phyloP scores from a whole-genome alignment of 1,140 invertebrate genomes.

The Armadillidium nasatum region DNA sequence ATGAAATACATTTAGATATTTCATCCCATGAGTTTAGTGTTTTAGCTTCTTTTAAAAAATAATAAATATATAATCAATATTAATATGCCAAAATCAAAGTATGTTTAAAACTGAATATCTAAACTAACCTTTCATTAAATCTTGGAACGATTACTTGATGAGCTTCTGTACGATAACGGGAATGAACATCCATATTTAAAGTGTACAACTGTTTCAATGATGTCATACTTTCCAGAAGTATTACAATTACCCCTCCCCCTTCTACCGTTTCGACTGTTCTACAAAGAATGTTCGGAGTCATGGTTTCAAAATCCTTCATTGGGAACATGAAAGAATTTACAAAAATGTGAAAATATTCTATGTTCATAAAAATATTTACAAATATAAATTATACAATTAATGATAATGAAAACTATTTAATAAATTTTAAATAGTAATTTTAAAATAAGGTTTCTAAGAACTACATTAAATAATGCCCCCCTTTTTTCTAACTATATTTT shows the following conservation, averaged over 20 bases:
- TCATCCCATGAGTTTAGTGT: no score
- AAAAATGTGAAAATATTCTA: no score
- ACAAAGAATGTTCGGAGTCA: conserved; percentile 97
- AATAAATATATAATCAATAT: neutral
- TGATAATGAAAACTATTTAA: no score
- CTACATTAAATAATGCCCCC: no score
- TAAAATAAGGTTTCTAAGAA: no score
- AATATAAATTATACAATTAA: no score
- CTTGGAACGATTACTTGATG: conserved; percentile 85
- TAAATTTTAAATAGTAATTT: no score
- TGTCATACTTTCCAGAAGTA: conserved; percentile 73
- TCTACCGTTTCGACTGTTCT: conserved; percentile 97
- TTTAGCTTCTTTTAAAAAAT: no score
- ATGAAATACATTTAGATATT: no score
- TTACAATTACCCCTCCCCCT: conserved; percentile 89
- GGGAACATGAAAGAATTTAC: no score
- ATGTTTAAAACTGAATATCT: neutral
- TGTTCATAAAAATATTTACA: no score
- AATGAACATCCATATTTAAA: conserved; percentile 98
- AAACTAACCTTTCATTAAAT: conserved; percentile 81
- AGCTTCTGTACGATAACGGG: conserved; percentile 88
- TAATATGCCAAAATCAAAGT: neutral
- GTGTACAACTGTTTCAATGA: conserved; percentile 93
- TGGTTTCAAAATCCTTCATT: conserved; percentile 89
- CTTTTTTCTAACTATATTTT: no score